These are phyloP conservation scores for Corythoichthys intestinalis DNA, from an alignment of 2,113 vertebrate genomes.

Conservation along the genomic window DNA sequence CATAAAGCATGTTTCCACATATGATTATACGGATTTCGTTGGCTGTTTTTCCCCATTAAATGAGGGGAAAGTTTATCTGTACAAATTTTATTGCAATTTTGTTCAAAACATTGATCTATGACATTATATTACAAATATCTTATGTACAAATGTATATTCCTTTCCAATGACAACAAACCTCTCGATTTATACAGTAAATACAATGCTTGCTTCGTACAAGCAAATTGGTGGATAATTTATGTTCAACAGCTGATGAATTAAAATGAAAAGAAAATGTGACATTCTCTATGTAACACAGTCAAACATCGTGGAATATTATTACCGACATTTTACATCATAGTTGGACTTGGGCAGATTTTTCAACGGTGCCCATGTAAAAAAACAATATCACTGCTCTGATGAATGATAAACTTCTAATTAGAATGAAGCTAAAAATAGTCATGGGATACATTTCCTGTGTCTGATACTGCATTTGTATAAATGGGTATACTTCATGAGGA, in stretches of 20 bases:
- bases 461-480: slow-evolving; percentile 37
- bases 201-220: slow-evolving; percentile 65
- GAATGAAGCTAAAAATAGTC: slow-evolving; percentile 52
- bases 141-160: slow-evolving; percentile 70
- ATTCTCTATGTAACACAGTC: neutral
- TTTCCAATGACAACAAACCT: slow-evolving; percentile 59
- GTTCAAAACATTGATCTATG: slow-evolving; percentile 51
- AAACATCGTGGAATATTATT: neutral
- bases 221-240: slow-evolving; percentile 47
- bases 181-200: slow-evolving; percentile 76
- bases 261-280: slow-evolving; percentile 10
- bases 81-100: slow-evolving; percentile 69
- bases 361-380: slow-evolving; percentile 5
- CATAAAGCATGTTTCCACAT: neutral
- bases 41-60: neutral
- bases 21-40: neutral
- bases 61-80: slow-evolving; percentile 35
- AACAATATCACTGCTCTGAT: slow-evolving; percentile 28
- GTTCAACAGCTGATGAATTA: slow-evolving; percentile 45
- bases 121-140: slow-evolving; percentile 74
- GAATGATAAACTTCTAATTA: slow-evolving; percentile 49
- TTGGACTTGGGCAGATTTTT: slow-evolving; percentile 15
- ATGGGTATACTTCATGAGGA: slow-evolving; percentile 10
- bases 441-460: slow-evolving; percentile 85
- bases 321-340: slow-evolving; percentile 14